Evolutionary conservation across 1,140 invertebrate genomes (phyloP).

Genomic region (Orussus abietinus): DNA sequence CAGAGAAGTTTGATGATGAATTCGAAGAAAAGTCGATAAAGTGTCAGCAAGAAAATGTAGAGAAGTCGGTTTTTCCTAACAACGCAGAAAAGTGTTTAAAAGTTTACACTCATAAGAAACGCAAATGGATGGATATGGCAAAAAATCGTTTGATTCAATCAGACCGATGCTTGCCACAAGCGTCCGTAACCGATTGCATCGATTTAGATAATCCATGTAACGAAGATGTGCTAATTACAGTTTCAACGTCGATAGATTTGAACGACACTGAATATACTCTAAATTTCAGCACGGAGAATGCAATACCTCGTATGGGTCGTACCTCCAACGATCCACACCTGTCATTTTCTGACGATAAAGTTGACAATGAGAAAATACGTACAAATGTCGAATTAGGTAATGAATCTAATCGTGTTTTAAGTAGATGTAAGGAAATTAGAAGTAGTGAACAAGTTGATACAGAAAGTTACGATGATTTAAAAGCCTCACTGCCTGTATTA

Average conservation of each 20-base stretch:
- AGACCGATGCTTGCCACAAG: conserved; percentile 27
- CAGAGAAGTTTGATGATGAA: too few species aligned
- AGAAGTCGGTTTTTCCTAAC: conserved; percentile 32
- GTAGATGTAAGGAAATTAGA: too few species aligned
- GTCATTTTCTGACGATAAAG: conserved; percentile 22
- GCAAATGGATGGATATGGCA: conserved; percentile 18
- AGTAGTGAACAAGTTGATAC: too few species aligned
- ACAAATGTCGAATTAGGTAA: too few species aligned
- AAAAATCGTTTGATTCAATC: conserved; percentile 5
- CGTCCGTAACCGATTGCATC: conserved; percentile 34
- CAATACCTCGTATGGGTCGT: conserved; percentile 32
- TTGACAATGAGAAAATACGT: too few species aligned
- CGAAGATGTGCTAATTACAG: conserved; percentile 35
- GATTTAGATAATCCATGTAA: conserved; percentile 41
- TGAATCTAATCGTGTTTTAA: conserved; percentile 23
- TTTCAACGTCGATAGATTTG: conserved; percentile 37
- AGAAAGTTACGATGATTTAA: too few species aligned
- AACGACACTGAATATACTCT: conserved; percentile 43
- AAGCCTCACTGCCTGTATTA: conserved; percentile 31
- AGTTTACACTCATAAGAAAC: conserved; percentile 45
- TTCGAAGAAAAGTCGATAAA: conserved; percentile 17
- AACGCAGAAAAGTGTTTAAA: conserved; percentile 42
- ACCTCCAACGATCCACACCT: conserved; percentile 20
- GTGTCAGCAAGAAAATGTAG: too few species aligned
- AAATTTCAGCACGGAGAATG: conserved; percentile 37